Evolutionary conservation across 2,113 vertebrate species (phyloP), one percentile per base, ranked within the genome.

Genomic region (Pogonocichla stellata): DNA sequence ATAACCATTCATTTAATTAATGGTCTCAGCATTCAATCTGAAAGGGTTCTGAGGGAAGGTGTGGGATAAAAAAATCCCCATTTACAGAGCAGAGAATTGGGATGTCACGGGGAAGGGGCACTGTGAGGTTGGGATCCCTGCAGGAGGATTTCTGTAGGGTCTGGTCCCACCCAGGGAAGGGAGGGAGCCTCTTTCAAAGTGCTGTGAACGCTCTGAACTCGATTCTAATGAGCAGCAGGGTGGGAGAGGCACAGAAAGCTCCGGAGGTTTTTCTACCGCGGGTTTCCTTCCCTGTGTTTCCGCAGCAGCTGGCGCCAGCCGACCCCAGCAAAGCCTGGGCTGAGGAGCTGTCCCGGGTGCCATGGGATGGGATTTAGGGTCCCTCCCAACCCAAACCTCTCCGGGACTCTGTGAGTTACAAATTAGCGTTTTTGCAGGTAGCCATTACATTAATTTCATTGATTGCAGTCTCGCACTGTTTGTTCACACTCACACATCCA

Each of bases 1-100:
- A 72, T 48, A 94, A 25, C 57, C 38, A 29, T 34, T 80, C 80
- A 36, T 87, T 79, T 94, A 95, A 96, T 94, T 93, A 96, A 94
- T 7, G 53, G 48, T 38, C 95, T 67, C 87, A 19, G 2, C 24
- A 2, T n/a, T 80, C 40, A 40, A 33, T 17, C 54, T 50, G 86
- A 80, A 53, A 47, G 45, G 36, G 24, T 31, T 91, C 80, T n/a
- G 81, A 79, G 31, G 42, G 84, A 6, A 61, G 53, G 71, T 22
- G 34, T 0, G 6, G 78, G 38, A 77, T 66, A 5, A 61, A 69
- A 65, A 18, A 4, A 24, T 5, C 28, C 3, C 26, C 11, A 16
- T 72, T 72, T 43, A 1, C 3, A 4, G 2, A 67, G 82, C 88
- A 53, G 75, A 56, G 87, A 72, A 31, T 2, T 3, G 87, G 81